Evolutionary conservation across 2,797 vertebrate species (phyloP).

Genomic region (Varecia variegata): DNA sequence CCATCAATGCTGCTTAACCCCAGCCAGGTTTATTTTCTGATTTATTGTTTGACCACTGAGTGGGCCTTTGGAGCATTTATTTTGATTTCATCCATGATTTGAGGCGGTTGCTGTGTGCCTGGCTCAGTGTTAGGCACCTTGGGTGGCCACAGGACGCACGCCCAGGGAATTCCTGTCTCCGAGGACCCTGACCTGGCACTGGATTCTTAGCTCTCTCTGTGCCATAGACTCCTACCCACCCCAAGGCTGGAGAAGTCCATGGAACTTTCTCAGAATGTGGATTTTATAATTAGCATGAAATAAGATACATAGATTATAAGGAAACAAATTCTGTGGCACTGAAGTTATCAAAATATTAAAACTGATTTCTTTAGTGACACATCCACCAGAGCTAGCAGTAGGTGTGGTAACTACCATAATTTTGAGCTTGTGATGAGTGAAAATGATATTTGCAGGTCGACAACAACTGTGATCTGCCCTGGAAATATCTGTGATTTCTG

Average conservation of each 20-base stretch:
- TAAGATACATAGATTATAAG: background rate
- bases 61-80: background rate
- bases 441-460: fast-evolving
- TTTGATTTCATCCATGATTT: background rate
- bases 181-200: fast-evolving
- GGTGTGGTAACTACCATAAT: fast-evolving
- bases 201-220: background rate
- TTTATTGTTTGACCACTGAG: background rate
- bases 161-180: background rate
- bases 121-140: fast-evolving
- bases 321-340: background rate
- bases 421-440: background rate
- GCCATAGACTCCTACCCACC: background rate
- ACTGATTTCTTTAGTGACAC: background rate
- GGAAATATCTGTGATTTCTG: background rate
- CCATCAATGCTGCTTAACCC: background rate
- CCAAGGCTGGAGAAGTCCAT: background rate
- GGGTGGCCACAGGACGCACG: fast-evolving
- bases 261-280: background rate
- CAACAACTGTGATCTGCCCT: fast-evolving
- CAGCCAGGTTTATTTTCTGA: background rate
- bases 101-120: background rate
- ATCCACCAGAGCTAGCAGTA: fast-evolving
- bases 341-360: background rate
- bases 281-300: background rate